Evolutionary conservation across 2,797 vertebrate species (phyloP), one percentile per base, ranked within the genome.

Genomic region (Pangasius macronema): DNA sequence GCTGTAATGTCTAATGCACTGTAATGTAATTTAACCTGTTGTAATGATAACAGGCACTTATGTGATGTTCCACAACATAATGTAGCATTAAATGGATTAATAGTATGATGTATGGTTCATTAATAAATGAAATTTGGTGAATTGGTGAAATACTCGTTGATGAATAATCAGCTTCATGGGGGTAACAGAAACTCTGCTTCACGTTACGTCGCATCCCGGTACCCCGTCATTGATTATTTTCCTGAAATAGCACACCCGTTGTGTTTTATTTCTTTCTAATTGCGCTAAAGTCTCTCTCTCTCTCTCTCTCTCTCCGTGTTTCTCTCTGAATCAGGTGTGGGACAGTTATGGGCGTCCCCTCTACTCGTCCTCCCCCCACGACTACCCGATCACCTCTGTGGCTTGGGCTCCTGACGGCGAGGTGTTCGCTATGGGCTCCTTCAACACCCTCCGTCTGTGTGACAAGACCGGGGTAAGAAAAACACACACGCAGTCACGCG

Each of bases 391-490:
- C 90, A 99, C 97, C 0, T 96, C 98, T 36, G 87, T 99, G 87
- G 96, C 97, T 91, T 99, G 98, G 98, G 96, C 97, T 85, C 95
- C 95, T 80, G 97, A 98, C 89, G 98, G 98, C 46, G 97, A 99
- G 85, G 90, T 98, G 65, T 99, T 99, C 92, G 97, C 98, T 0
- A 92, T 98, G 93, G 98, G 98, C 46, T 98, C 98, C 36, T 99
- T 99, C 92, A 97, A 98, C 93, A 99, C 97, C 11, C 93, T 99
- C 86, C 95, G 97, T 1, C 96, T 99, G 13, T 99, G 98, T 80
- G 98, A 99, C 94, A 99, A 97, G 95, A 98, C 97, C 2, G 98
- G 98, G 95, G 98, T 99, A 96, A 97, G 98, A 80, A 65, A 59
- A 27, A 77, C 27, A 77, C 5, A 30, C 49, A 76, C 49, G 2